Conservation (phyloP, 2,797 vertebrate genomes). For the Manis crassicaudata region DNA sequence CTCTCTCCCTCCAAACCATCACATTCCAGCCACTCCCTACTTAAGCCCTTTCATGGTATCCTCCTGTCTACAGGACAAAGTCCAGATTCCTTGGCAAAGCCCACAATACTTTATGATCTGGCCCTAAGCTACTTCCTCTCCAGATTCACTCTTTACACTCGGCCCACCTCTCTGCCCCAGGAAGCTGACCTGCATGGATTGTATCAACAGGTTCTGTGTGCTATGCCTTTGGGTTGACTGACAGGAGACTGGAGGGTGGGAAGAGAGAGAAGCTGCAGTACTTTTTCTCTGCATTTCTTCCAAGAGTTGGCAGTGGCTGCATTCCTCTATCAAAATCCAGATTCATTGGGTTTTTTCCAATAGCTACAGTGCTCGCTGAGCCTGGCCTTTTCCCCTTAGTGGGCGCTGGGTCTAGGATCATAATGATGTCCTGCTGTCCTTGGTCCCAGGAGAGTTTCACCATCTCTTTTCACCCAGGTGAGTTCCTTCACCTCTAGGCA, state of each 20-base stretch:
- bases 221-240: neutral
- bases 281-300: neutral
- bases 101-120: neutral
- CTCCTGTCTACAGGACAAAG: conserved; percentile 63
- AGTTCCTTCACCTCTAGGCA: neutral
- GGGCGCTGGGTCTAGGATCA: no score
- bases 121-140: conserved; percentile 7
- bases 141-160: neutral
- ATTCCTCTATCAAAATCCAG: neutral
- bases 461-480: neutral
- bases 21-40: neutral
- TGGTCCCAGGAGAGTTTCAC: neutral
- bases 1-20: neutral
- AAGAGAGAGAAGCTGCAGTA: neutral
- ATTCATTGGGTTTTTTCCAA: neutral
- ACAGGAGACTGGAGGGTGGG: neutral
- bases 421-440: neutral
- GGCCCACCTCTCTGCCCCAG: neutral
- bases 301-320: neutral
- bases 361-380: neutral
- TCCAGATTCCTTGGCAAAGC: conserved; percentile 63
- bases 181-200: neutral
- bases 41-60: conserved; percentile 45
- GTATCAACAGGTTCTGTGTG: neutral
- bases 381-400: neutral